Base-by-base conservation (phyloP, 2,797 vertebrate species). In the Falco peregrinus region DNA sequence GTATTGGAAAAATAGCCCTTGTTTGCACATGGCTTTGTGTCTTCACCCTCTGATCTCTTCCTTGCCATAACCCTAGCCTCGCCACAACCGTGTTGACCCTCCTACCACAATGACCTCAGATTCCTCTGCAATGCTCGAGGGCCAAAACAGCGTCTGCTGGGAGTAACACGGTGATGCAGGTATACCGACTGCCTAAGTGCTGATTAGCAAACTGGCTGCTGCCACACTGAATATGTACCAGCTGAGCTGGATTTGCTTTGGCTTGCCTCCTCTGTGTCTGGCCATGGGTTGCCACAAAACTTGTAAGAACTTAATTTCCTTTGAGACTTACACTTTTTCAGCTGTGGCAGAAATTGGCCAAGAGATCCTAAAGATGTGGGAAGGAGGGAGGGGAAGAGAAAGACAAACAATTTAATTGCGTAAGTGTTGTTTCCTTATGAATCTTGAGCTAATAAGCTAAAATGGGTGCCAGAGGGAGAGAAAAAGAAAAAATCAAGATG, bases 391-490 rank as follows among this genome's bases (percentile, higher is more conserved):
- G 6, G 21, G 14, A 41, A 80, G 22, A 84, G 31, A 82, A 87
- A 92, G 57, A 35, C 21, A 51, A 67, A 77, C 15, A 67, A 60
- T 80, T 73, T 60, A 86, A 83, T 37, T 60, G 54, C 84, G 0
- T 61, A 90, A 79, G 16, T 47, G 45, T 53, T 70, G 45, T 71
- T 93, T 89, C 45, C n/a, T 83, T 75, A 29, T 28, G 53, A 83
- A 88, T 29, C 48, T 90, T 53, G 61, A 45, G 60, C 53, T 93
- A 56, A 71, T 85, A 83, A 92, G n/a, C n/a, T 83, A 47, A 87
- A 94, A 71, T 37, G 19, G 15, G 24, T 65, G 68, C 56, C 90
- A 90, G 78, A 81, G 56, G 63, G 35, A 84, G 54, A 93, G 18
- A 63, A 82, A 91, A 69, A 64, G 6, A 26, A 92, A 71, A 87